Evolutionary conservation across 2,888 invertebrate species (phyloP), one percentile per base, ranked within the genome.

Genomic region (Diabrotica balteata): DNA sequence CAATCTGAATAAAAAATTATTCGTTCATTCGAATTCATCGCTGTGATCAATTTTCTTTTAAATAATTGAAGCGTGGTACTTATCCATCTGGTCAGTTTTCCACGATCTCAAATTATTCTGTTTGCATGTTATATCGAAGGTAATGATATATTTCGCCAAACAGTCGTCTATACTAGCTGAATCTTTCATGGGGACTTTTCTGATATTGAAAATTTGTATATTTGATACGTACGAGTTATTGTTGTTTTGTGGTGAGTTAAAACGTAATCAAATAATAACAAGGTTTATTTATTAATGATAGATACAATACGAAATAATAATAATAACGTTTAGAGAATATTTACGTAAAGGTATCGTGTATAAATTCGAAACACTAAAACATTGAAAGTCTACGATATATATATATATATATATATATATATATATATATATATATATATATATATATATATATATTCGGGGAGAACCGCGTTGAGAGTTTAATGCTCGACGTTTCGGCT

Each of bases 61-160:
- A 71, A 71, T 71, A 67, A 71, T 69, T 59, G 17, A 71, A 46
- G 45, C 42, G 49, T 58, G 53, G 51, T 67, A 65, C 65, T 62
- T 70, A 59, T 53, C 62, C 71, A 71, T 63, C 67, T 71, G 71
- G 66, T 45, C 45, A 11, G 44, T 68, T 57, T 72, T 72, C 69
- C 72, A 72, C 72, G 72, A 70, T 68, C 72, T 64, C 45, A 62
- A 70, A 66, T 72, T 68, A 69, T 70, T 72, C 65, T 72, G 72
- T 72, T 69, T 72, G 72, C 72, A 72, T 68, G 72, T 71, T 65
- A 67, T 71, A 58, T 63, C 53, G 63, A 61, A 53, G 57, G 59
- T 69, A 71, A 71, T 68, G 65, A 71, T 65, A 71, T 65, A 68
- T 62, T 66, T 71, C 64, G 64, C 68, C 61, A 71, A 71, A 71